Percentiles rank a stretch among this genome's conserved stretches.
These are phyloP conservation scores for Microchrysa polita DNA, from an alignment of 2,888 invertebrate species.

Conservation along the genomic window DNA sequence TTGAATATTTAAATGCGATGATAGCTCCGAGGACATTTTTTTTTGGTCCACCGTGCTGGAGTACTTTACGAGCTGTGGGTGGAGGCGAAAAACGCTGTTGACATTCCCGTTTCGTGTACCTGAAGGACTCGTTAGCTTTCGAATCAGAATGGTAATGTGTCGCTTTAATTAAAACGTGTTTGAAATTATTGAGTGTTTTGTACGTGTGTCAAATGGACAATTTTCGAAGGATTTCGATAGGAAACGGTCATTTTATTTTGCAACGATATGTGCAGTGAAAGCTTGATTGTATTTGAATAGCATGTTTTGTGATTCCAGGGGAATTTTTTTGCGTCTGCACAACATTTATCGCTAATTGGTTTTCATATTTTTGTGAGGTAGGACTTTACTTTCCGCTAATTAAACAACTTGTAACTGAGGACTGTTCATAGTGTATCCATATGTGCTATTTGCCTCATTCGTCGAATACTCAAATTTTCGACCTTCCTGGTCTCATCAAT, in stretches of 20 bases:
- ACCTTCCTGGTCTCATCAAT: not conserved
- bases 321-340: no score
- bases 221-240: conserved; percentile 38
- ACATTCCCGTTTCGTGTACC: conserved; percentile 10
- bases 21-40: conserved; percentile 34
- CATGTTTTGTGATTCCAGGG: no score
- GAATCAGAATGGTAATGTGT: conserved; percentile 44
- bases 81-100: not conserved
- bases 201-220: conserved; percentile 25
- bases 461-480: not conserved
- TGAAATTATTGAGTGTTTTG: conserved; percentile 44
- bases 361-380: no score
- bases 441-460: not conserved
- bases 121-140: conserved; percentile 28
- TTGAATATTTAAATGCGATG: conserved; percentile 47
- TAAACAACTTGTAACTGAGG: no score
- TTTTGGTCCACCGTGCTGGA: not conserved
- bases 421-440: no score
- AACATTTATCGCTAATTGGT: no score
- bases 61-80: not conserved
- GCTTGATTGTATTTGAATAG: not conserved
- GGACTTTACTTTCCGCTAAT: no score
- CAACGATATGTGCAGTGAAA: not conserved
- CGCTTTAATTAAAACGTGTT: conserved; percentile 48
- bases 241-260: conserved; percentile 6